Conservation (phyloP, 2,797 vertebrate genomes). For the Channallabes apus region DNA sequence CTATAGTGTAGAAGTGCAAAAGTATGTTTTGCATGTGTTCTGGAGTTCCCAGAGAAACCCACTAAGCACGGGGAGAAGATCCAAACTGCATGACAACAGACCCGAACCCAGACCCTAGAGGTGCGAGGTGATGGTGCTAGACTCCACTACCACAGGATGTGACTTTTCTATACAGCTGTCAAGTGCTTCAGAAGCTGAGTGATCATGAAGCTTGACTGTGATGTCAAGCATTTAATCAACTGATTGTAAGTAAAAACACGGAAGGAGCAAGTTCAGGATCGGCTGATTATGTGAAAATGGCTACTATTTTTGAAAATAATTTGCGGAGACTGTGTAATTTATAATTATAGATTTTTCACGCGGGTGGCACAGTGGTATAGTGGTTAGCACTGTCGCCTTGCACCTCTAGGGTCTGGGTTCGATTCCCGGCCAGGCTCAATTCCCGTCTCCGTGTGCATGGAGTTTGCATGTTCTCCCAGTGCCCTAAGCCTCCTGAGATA, state of each 20-base stretch:
- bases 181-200: not conserved
- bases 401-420: no score
- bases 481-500: no score
- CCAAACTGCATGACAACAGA: no score
- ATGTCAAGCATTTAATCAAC: not conserved
- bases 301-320: not conserved
- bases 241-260: not conserved
- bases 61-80: no score
- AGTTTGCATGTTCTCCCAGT: no score
- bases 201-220: not conserved
- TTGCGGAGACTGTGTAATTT: not conserved
- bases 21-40: not conserved
- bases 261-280: not conserved
- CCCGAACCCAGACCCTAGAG: no score
- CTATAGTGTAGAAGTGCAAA: not conserved
- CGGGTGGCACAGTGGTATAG: no score
- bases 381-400: no score
- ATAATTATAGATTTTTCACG: not conserved
- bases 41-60: no score
- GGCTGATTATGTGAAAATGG: not conserved
- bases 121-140: no score
- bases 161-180: not conserved
- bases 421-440: no score
- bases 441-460: no score
- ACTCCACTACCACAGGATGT: not conserved